These are phyloP conservation scores for Mactromeris polynyma DNA, from an alignment of 2,888 invertebrate species.

Conservation along the genomic window DNA sequence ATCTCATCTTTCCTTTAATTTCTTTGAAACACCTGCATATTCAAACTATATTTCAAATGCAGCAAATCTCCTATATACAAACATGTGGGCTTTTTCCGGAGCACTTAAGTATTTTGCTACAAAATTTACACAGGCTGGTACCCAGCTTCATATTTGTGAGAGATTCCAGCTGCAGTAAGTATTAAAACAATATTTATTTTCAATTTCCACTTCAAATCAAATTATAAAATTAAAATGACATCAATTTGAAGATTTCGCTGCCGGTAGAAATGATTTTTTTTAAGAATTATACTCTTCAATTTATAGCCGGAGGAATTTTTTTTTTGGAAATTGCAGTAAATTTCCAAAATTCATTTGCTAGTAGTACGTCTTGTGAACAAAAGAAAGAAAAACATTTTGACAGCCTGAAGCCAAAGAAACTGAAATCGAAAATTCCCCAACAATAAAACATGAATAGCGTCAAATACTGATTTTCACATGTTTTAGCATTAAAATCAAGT, in stretches of 20 bases:
- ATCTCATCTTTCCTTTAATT: not conserved
- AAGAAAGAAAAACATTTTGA: not conserved
- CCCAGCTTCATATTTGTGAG: not conserved
- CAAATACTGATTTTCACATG: slow-evolving; percentile 1
- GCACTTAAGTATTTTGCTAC: not conserved
- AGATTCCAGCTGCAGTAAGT: not conserved
- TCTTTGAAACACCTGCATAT: slow-evolving; percentile 13
- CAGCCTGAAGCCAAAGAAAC: not conserved
- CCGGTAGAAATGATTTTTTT: not conserved
- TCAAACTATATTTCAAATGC: not conserved
- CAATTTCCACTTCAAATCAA: slow-evolving; percentile 16
- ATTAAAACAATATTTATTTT: slow-evolving; percentile 15
- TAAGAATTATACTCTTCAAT: not conserved
- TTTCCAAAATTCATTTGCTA: not conserved
- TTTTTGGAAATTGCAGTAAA: not conserved
- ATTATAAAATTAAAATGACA: slow-evolving; percentile 14
- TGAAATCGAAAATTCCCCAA: not conserved
- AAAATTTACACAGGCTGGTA: not conserved
- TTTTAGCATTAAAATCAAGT: not conserved
- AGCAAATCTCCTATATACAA: not conserved
- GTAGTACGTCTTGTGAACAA: not conserved
- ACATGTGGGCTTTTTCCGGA: slow-evolving; percentile 2
- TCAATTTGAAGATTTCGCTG: slow-evolving; percentile 2
- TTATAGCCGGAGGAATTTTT: not conserved
- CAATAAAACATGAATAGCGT: not conserved